Evolutionary conservation across 2,113 vertebrate genomes (phyloP).

Genomic region (Pao palembangensis): DNA sequence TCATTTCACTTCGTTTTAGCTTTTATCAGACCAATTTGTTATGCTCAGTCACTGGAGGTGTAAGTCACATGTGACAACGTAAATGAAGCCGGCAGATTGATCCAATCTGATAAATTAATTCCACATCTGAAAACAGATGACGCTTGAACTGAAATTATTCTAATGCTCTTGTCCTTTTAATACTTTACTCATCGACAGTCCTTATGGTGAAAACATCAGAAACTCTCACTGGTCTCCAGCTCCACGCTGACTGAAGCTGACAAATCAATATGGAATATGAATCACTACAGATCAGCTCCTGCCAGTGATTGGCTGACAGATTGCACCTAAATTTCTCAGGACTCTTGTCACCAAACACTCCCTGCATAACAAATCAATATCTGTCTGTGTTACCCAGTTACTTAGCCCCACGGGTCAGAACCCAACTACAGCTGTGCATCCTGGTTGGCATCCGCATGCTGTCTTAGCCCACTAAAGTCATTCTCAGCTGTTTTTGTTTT

Average conservation of each 20-base stretch:
- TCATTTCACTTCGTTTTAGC: too few relatives aligned
- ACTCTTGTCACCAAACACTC: slow-evolving; percentile 52
- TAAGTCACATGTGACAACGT: too few relatives aligned
- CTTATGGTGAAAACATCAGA: neutral
- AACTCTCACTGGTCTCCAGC: slow-evolving; percentile 2
- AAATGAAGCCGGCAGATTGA: too few relatives aligned
- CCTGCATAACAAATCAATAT: slow-evolving; percentile 49
- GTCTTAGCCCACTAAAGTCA: too few relatives aligned
- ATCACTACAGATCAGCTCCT: slow-evolving; percentile 46
- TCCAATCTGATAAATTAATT: neutral
- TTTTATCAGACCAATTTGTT: too few relatives aligned
- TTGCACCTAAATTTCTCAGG: slow-evolving; percentile 60
- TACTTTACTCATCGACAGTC: neutral
- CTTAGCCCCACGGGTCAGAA: slow-evolving; percentile 15
- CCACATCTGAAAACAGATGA: neutral
- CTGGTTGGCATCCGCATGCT: neutral
- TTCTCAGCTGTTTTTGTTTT: too few relatives aligned
- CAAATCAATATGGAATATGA: slow-evolving; percentile 57
- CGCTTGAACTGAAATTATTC: neutral
- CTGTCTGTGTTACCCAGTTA: slow-evolving; percentile 29
- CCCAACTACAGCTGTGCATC: slow-evolving; percentile 5
- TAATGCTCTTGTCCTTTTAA: neutral
- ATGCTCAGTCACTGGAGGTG: too few relatives aligned
- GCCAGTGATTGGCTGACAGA: slow-evolving; percentile 50
- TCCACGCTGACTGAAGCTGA: slow-evolving; percentile 14